Evolutionary conservation across 2,888 invertebrate species (phyloP).

Genomic region (Meandrusa payeni): DNA sequence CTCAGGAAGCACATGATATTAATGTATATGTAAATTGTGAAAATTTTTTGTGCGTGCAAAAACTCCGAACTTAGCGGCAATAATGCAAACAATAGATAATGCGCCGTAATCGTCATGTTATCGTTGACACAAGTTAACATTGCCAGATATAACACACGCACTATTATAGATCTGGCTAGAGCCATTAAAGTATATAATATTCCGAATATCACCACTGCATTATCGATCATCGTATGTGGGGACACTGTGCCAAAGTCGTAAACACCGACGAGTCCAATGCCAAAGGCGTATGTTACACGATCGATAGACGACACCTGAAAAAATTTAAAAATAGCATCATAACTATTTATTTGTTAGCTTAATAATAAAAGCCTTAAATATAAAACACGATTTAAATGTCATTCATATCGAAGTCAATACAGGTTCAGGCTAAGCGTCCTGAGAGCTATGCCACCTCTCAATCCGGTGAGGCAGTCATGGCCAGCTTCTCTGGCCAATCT

Average conservation of each 20-base stretch:
- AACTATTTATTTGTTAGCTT: not conserved
- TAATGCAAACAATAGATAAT: conserved; percentile 50
- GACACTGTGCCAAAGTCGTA: conserved; percentile 57
- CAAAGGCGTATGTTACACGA: conserved; percentile 43
- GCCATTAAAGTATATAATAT: conserved; percentile 43
- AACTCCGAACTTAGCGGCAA: conserved; percentile 55
- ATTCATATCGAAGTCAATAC: no score
- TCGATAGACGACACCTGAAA: conserved; percentile 47
- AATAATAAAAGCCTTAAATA: no score
- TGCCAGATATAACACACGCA: conserved; percentile 42
- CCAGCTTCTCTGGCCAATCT: no score
- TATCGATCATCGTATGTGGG: conserved; percentile 55
- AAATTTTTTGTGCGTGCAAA: conserved; percentile 46
- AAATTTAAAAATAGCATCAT: conserved; percentile 27
- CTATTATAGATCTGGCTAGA: conserved; percentile 49
- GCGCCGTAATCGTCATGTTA: conserved; percentile 34
- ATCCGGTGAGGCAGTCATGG: no score
- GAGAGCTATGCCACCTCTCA: no score
- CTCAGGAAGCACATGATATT: conserved; percentile 41
- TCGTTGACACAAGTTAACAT: conserved; percentile 43
- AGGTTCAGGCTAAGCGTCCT: no score
- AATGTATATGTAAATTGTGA: conserved; percentile 48
- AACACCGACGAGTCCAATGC: conserved; percentile 55
- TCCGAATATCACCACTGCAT: conserved; percentile 51
- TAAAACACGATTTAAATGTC: no score